Base-by-base conservation (phyloP, 1,140 invertebrate genomes). In the Muscidifurax raptorellus region DNA sequence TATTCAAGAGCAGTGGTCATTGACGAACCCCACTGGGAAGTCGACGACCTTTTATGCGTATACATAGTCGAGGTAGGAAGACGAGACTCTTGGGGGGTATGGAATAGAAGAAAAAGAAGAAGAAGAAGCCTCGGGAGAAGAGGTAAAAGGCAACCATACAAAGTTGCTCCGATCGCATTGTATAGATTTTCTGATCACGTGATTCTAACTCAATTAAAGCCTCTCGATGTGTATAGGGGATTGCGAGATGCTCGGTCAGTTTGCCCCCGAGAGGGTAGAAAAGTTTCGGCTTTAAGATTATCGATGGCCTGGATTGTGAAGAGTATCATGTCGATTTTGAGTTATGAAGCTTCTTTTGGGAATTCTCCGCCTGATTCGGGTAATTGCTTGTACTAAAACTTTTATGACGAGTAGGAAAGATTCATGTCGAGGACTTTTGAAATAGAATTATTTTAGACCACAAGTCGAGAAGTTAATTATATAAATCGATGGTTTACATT, bases 141-240 rank as follows among this genome's bases (percentile, higher is more conserved):
- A n/a, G 52, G 18, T 59, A 59, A 69, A 18, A 13, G 74, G 88
- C 86, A 89, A 87, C 86, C 89, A 82, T 89, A 89, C 71, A 87
- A 89, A 85, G 36, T 81, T 79, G 66, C 83, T 78, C 83, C 69
- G 22, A 28, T 18, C 79, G 83, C 79, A 52, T 87, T 83, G 84
- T 84, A 76, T 85, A 83, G 81, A 86, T 85, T 86, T 87, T 86
- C 84, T 64, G 83, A 80, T 83, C 83, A 88, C 86, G 77, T 72
- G 85, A 85, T 84, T 79, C 82, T 88, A 88, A 88, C 80, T 88
- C 85, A 86, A 88, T 88, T 89, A 88, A 84, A 66, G 69, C 27
- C 18, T 77, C 36, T 77, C 27, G 6, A 59, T 59, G 52, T 22
- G 22, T 59, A n/a, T n/a, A 18, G 52, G 18, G 52, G 52, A 1